Conservation (phyloP, 35 echinoderm and acorn worm genomes). For the Lytechinus variegatus region DNA sequence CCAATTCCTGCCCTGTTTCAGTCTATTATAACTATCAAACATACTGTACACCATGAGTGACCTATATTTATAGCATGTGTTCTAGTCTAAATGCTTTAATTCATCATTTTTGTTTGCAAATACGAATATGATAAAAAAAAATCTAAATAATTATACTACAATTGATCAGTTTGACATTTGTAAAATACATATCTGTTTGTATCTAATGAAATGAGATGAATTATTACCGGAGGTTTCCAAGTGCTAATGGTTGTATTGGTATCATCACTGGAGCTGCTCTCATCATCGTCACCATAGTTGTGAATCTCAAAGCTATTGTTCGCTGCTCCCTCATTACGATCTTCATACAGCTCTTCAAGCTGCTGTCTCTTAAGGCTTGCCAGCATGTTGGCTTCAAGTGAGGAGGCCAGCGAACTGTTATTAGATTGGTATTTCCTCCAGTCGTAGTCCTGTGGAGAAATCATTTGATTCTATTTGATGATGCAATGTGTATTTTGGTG, state of each 20-base stretch:
- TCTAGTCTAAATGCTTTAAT: neutral
- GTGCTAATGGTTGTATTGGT: constrained; percentile 90
- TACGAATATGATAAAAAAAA: neutral
- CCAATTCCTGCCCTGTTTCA: neutral
- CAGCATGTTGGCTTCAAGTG: constrained; percentile 94
- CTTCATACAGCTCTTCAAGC: constrained; percentile 91
- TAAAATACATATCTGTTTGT: neutral
- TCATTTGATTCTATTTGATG: neutral
- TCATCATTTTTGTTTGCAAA: neutral
- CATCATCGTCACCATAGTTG: constrained; percentile 94
- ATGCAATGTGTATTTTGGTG: no score
- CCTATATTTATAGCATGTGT: neutral
- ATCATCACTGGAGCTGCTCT: constrained; percentile 95
- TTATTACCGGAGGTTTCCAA: constrained; percentile 85
- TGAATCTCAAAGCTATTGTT: constrained; percentile 90
- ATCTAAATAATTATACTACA: neutral
- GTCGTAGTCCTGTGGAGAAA: constrained; percentile 83
- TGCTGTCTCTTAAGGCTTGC: constrained; percentile 86
- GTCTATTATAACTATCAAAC: neutral
- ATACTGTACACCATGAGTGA: neutral
- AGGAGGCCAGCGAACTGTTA: constrained; percentile 88
- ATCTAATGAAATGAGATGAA: neutral
- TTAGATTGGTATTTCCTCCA: constrained; percentile 92
- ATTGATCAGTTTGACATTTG: neutral
- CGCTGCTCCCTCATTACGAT: constrained; percentile 58